Conservation (phyloP, 1,140 invertebrate species). For the Phortica variegata region DNA sequence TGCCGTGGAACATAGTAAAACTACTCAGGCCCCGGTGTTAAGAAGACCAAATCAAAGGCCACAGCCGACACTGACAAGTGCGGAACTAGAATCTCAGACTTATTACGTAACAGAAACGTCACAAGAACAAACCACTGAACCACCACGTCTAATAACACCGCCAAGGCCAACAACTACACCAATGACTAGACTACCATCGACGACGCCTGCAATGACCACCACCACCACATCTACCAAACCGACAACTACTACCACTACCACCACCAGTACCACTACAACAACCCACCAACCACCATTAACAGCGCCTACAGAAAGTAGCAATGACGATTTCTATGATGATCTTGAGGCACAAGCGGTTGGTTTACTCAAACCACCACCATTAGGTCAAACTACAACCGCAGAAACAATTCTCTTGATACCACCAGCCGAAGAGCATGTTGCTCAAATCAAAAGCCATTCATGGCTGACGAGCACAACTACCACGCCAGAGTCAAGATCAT, state of each 20-base stretch:
- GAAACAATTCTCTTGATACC: constrained; percentile 52
- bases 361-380: constrained; percentile 36
- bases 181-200: constrained; percentile 17
- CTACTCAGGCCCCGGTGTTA: too few species aligned
- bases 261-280: constrained; percentile 11
- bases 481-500: background rate
- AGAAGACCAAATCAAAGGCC: constrained; percentile 9
- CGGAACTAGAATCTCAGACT: constrained; percentile 24
- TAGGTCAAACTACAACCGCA: constrained; percentile 42
- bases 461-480: constrained; percentile 32
- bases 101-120: constrained; percentile 44
- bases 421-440: constrained; percentile 47
- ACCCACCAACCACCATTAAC: constrained; percentile 5
- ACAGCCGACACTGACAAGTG: constrained; percentile 28
- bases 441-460: constrained; percentile 43
- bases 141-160: constrained; percentile 10
- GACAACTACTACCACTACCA: constrained; percentile 4
- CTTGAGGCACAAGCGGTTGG: constrained; percentile 46
- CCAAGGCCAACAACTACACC: constrained; percentile 10
- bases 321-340: constrained; percentile 42
- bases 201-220: constrained; percentile 7
- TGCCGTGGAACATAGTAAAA: constrained; percentile 6
- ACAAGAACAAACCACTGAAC: constrained; percentile 17
- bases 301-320: constrained; percentile 16
- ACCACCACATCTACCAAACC: constrained; percentile 6